phyloP scores from a whole-genome alignment of 2,888 invertebrate species.

The Zhuqinia jingwanae region DNA sequence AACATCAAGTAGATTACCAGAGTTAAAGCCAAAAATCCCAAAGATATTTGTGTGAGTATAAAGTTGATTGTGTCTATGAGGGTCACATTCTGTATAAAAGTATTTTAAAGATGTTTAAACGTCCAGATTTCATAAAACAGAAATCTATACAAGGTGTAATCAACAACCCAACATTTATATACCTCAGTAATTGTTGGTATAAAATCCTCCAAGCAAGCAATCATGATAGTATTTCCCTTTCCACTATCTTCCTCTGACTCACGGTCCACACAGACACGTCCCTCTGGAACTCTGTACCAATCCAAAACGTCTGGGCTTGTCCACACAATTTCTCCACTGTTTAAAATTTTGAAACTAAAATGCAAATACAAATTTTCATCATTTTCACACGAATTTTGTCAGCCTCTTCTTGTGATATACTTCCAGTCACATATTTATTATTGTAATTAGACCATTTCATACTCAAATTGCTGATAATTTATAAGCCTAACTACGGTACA shows the following conservation, averaged over 20 bases:
- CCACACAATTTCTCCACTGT: conserved; percentile 72
- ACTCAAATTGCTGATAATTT: conserved; percentile 74
- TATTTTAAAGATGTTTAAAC: neutral
- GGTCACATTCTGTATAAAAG: conserved; percentile 60
- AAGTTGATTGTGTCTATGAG: conserved; percentile 75
- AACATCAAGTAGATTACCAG: conserved; percentile 71
- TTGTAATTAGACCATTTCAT: too few relatives aligned
- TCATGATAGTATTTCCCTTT: conserved; percentile 62
- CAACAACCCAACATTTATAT: neutral
- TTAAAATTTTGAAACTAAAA: conserved; percentile 72
- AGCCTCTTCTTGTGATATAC: too few relatives aligned
- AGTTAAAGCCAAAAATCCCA: conserved; percentile 71
- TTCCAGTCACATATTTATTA: too few relatives aligned
- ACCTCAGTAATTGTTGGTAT: conserved; percentile 73
- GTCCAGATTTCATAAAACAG: neutral
- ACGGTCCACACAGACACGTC: conserved; percentile 71
- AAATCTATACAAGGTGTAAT: neutral
- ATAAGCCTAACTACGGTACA: conserved; percentile 72
- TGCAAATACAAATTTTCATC: neutral
- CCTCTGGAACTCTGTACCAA: conserved; percentile 71
- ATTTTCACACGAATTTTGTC: neutral
- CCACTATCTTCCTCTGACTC: conserved; percentile 64
- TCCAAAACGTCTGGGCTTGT: conserved; percentile 74
- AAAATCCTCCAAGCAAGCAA: conserved; percentile 73
- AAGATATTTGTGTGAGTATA: conserved; percentile 71